These are phyloP conservation scores for Eupithecia tripunctaria DNA, from an alignment of 2,888 invertebrate species.

Conservation along the genomic window DNA sequence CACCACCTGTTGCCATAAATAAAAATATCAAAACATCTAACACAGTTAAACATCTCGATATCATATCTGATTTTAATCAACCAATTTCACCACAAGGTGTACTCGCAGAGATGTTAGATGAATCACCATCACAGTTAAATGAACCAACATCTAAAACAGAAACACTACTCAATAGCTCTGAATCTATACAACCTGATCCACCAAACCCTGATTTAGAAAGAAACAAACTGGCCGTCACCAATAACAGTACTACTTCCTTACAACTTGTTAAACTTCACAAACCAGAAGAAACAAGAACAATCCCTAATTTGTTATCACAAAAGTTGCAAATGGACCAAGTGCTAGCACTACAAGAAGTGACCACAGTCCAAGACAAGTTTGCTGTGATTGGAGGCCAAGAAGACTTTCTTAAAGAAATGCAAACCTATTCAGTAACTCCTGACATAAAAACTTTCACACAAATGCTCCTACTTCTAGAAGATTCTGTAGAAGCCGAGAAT, in stretches of 20 bases:
- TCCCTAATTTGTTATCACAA: conserved; percentile 88
- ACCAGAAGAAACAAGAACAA: conserved; percentile 52
- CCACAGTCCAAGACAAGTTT: conserved; percentile 87
- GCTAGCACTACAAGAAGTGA: conserved; percentile 84
- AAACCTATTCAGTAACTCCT: conserved; percentile 86
- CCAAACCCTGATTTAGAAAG: conserved; percentile 28
- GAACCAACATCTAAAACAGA: conserved; percentile 7
- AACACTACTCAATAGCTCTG: not conserved
- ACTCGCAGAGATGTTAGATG: too few relatives aligned
- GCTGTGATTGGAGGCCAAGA: conserved; percentile 91
- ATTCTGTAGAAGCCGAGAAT: conserved; percentile 87
- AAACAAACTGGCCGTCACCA: conserved; percentile 38
- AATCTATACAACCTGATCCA: conserved; percentile 6
- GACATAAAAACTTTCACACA: conserved; percentile 91
- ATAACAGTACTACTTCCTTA: conserved; percentile 45
- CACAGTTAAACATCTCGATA: conserved; percentile 13
- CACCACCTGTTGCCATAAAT: not conserved
- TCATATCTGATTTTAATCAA: conserved; percentile 9
- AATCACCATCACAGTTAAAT: not conserved
- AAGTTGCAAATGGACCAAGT: conserved; percentile 86
- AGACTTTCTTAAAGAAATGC: conserved; percentile 91
- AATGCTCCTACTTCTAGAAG: conserved; percentile 89
- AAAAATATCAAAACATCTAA: not conserved
- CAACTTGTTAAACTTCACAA: conserved; percentile 50
- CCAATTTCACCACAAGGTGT: not conserved